These are phyloP conservation scores for Pseudomugil tenellus DNA, from an alignment of 2,797 vertebrate genomes.

Conservation along the genomic window DNA sequence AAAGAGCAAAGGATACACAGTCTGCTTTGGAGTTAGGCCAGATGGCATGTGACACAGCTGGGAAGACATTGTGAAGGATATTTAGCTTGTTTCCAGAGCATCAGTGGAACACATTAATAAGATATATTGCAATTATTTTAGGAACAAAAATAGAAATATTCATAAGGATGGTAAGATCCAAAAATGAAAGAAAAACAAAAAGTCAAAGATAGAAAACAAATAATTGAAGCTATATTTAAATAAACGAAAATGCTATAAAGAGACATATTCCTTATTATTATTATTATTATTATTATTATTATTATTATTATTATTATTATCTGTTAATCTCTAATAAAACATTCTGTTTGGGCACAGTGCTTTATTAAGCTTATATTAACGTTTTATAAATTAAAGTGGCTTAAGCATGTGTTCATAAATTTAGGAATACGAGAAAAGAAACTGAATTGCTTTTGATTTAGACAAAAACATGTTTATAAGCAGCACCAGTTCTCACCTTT, in stretches of 20 bases:
- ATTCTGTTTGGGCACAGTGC: not conserved
- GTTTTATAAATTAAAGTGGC: not conserved
- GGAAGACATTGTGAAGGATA: slow-evolving; percentile 21
- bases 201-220: not conserved
- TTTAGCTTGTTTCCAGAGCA: slow-evolving; percentile 29
- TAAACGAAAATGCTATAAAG: too few relatives aligned
- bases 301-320: not conserved
- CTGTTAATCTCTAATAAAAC: not conserved
- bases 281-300: too few relatives aligned
- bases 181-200: not conserved
- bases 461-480: slow-evolving; percentile 1
- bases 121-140: not conserved
- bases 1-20: slow-evolving; percentile 41
- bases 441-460: not conserved
- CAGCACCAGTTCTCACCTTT: not conserved
- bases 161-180: not conserved
- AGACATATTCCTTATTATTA: too few relatives aligned
- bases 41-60: slow-evolving; percentile 39
- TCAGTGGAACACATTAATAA: not conserved
- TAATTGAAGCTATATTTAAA: not conserved
- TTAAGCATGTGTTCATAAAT: not conserved
- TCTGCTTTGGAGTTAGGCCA: slow-evolving; percentile 56
- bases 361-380: not conserved
- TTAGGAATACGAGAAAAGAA: not conserved
- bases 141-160: not conserved